Base-by-base conservation (phyloP, 1,140 invertebrate species). In the Globodera ellingtonae region DNA sequence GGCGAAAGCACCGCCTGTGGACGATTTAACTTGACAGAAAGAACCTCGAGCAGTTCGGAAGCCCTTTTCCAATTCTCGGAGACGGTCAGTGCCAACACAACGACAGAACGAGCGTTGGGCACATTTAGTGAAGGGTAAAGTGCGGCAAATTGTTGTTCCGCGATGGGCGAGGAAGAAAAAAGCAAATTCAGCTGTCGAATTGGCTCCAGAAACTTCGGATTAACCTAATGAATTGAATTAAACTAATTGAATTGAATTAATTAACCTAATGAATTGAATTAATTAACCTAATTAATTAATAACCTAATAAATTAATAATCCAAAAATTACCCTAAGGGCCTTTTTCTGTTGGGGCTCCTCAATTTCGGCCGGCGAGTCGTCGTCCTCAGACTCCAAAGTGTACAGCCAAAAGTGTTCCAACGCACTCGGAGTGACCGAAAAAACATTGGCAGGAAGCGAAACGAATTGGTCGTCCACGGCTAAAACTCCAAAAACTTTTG, bases 371-470 rank as follows among this genome's bases (percentile, higher is more conserved):
- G 75, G 75, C 8, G 75, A 77, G 69, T 77, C 75, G 13, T 77
- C 75, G 65, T 77, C 75, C 46, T 67, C 75, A 18, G 69, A 46
- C 46, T 77, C 75, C 24, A 77, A 67, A 47, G 70, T 77, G 48
- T 77, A 77, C 65, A 77, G 75, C 75, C 75, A 77, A 67, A 65
- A 77, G 47, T 77, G 75, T 67, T 67, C 59, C 24, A 77, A 65
- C 48, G 62, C 52, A 69, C 75, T 77, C 47, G 24, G 69, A 70
- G 52, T 62, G 2, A 77, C 62, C 62, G 21, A 77, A 21, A 77
- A 77, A 15, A 77, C 69, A 67, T 77, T 77, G 47, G 75, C 75
- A 13, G 75, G 75, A 6, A 77, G 15, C n/a, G 21, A 13, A 21
- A 77, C 75, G 24, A 77, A 65, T 67, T 77, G 75, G 48, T 77